Percentiles rank a stretch among this genome's conserved stretches.
These are phyloP conservation scores for Cotesia congregata DNA, from an alignment of 2,888 invertebrate species.

Conservation along the genomic window DNA sequence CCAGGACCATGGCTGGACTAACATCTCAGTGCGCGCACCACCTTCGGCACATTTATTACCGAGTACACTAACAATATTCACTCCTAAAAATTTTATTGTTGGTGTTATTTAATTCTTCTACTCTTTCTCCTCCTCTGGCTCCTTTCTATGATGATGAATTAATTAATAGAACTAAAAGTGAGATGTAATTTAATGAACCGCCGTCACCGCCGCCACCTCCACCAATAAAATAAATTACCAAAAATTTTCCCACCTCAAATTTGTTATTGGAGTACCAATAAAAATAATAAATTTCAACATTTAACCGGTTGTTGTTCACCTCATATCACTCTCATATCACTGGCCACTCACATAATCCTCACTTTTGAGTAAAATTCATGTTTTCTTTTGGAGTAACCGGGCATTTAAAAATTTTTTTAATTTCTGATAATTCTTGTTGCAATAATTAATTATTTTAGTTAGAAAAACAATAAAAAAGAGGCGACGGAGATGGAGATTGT, in stretches of 20 bases:
- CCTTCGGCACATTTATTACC: conserved; percentile 38
- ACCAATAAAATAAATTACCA: not conserved
- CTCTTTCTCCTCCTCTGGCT: not conserved
- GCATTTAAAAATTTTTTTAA: not conserved
- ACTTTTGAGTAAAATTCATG: conserved; percentile 8
- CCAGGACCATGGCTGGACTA: conserved; percentile 55
- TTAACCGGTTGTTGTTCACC: conserved; percentile 9
- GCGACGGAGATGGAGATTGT: too few species aligned
- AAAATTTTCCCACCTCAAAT: not conserved
- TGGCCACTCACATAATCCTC: not conserved
- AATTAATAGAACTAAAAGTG: too few species aligned
- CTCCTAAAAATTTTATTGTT: not conserved
- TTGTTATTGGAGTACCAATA: not conserved
- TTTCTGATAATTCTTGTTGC: too few species aligned
- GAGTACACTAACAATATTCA: conserved; percentile 10
- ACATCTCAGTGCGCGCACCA: conserved; percentile 51
- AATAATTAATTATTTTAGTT: too few species aligned
- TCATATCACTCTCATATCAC: not conserved
- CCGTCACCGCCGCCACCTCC: not conserved
- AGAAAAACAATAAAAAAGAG: too few species aligned
- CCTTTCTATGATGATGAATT: too few species aligned
- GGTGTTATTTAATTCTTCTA: not conserved
- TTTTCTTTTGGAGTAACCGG: not conserved
- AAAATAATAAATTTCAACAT: conserved; percentile 13
- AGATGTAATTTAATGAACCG: not conserved